phyloP scores from a whole-genome alignment of 2,113 vertebrate species.

The Archocentrus centrarchus region DNA sequence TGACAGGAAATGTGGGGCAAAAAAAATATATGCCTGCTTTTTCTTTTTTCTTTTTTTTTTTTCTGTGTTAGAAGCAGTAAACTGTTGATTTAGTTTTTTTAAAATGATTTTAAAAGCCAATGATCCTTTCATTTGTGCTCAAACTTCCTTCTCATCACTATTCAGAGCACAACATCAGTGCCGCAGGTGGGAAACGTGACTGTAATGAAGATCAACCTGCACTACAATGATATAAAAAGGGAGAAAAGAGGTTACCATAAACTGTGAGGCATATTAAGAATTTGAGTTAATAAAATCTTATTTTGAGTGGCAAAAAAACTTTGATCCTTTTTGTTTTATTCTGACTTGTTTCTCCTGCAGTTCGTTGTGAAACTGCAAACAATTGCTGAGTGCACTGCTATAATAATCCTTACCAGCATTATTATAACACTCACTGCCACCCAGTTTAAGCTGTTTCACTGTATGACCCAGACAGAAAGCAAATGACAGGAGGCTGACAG shows the following conservation, averaged over 20 bases:
- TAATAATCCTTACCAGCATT: not conserved
- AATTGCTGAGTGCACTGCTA: too few relatives aligned
- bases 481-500: not conserved
- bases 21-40: not conserved
- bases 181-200: not conserved
- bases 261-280: not conserved
- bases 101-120: not conserved
- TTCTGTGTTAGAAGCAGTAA: not conserved
- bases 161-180: not conserved
- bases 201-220: not conserved
- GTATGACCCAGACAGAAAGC: not conserved
- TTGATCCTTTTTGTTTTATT: too few relatives aligned
- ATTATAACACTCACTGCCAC: not conserved
- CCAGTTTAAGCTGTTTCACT: not conserved
- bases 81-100: not conserved
- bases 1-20: constrained; percentile 16
- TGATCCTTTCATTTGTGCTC: not conserved
- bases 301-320: not conserved
- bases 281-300: not conserved
- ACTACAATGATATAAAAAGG: not conserved
- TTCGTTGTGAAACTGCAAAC: not conserved
- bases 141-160: not conserved
- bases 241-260: not conserved
- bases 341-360: not conserved
- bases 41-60: not conserved